These are phyloP conservation scores for Pantala flavescens DNA, from an alignment of 1,140 invertebrate genomes.

Conservation along the genomic window DNA sequence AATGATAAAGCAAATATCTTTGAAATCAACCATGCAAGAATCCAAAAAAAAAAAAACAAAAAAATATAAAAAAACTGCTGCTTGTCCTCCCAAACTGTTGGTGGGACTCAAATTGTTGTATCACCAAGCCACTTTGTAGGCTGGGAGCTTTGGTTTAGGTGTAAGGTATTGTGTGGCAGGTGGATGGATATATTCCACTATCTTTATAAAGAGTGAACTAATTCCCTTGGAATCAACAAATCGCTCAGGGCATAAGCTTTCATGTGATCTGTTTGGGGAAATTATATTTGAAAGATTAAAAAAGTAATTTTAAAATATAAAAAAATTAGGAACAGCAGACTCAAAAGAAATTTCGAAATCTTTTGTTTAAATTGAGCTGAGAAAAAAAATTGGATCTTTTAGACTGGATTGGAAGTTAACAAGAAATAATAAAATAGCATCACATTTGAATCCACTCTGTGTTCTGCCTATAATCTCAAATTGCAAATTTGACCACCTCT, in stretches of 20 bases:
- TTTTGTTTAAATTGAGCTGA: slow-evolving; percentile 1
- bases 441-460: slow-evolving; percentile 21
- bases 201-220: slow-evolving; percentile 13
- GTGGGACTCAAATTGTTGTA: slow-evolving; percentile 14
- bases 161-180: neutral
- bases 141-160: slow-evolving; percentile 9
- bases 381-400: neutral
- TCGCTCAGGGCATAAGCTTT: slow-evolving; percentile 19
- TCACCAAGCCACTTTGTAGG: slow-evolving; percentile 14
- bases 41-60: slow-evolving; percentile 5
- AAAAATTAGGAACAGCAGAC: slow-evolving; percentile 5
- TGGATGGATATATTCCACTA: neutral
- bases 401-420: neutral
- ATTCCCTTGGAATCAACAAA: slow-evolving; percentile 18
- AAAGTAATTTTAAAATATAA: slow-evolving; percentile 12
- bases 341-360: neutral
- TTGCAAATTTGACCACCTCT: slow-evolving; percentile 13
- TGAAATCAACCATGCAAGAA: slow-evolving; percentile 20
- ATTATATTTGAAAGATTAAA: slow-evolving; percentile 14
- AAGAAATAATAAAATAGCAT: slow-evolving; percentile 9
- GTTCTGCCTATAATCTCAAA: slow-evolving; percentile 20
- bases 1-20: slow-evolving; percentile 14
- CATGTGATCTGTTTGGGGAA: slow-evolving; percentile 20
- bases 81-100: neutral
- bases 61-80: slow-evolving; percentile 11